Percentiles rank a stretch among this genome's conserved stretches.
phyloP scores from a whole-genome alignment of 2,888 invertebrate genomes.

The Drosophila anomalata region DNA sequence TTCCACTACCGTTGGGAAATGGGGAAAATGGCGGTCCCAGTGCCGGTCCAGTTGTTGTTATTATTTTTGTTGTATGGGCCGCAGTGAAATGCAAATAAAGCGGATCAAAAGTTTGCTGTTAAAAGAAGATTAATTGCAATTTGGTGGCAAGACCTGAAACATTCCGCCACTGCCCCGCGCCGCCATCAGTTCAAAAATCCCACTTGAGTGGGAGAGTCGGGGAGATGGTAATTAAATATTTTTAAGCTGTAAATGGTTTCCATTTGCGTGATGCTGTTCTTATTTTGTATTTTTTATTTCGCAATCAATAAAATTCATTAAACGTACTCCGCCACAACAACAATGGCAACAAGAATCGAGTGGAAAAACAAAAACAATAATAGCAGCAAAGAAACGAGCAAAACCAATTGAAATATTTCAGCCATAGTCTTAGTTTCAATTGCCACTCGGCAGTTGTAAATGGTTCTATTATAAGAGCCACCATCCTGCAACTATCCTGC shows the following conservation, averaged over 20 bases:
- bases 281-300: conserved; percentile 55
- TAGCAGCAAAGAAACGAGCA: conserved; percentile 7
- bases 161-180: conserved; percentile 12
- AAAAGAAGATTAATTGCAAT: conserved; percentile 78
- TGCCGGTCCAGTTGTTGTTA: conserved; percentile 6
- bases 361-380: conserved; percentile 19
- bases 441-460: conserved; percentile 44
- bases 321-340: conserved; percentile 25
- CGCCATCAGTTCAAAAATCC: conserved; percentile 3
- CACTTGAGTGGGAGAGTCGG: not conserved
- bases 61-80: conserved; percentile 53
- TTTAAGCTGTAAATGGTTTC: conserved; percentile 78
- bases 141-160: conserved; percentile 70
- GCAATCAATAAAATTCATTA: conserved; percentile 64
- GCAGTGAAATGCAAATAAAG: conserved; percentile 78
- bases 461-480: conserved; percentile 30
- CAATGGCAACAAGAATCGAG: not conserved
- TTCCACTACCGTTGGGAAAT: conserved; percentile 14
- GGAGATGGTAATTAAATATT: conserved; percentile 74
- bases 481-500: conserved; percentile 4
- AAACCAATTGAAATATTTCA: conserved; percentile 25
- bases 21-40: conserved; percentile 8
- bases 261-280: conserved; percentile 72
- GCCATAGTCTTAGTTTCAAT: conserved; percentile 51
- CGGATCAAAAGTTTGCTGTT: conserved; percentile 79